These are phyloP conservation scores for Ophioninae sp. DNA, from an alignment of 2,888 invertebrate species.

Conservation along the genomic window DNA sequence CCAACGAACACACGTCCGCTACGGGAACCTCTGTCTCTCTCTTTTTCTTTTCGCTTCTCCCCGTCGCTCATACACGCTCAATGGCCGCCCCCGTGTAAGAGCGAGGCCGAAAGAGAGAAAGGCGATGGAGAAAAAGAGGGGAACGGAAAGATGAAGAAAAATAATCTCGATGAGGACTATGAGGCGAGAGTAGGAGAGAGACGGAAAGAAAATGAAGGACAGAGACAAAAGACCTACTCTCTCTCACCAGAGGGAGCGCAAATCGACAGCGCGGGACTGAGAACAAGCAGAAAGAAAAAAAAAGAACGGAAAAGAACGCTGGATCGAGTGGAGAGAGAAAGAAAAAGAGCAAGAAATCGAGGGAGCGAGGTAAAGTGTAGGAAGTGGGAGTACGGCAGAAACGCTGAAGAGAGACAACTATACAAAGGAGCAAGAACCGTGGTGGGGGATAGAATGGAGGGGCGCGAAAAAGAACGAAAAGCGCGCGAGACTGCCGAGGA, in stretches of 20 bases:
- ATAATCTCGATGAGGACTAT: not conserved
- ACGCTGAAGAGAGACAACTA: not conserved
- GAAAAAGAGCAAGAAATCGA: not conserved
- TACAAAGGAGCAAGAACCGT: not conserved
- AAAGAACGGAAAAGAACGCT: conserved; percentile 49
- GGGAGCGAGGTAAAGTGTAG: not conserved
- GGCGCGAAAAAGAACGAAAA: not conserved
- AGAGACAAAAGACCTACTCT: conserved; percentile 1
- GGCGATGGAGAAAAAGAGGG: not conserved
- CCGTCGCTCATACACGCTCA: not conserved
- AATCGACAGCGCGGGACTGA: conserved; percentile 33
- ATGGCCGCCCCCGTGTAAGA: conserved; percentile 22
- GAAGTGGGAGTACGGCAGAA: not conserved
- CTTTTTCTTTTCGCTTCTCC: conserved; percentile 12
- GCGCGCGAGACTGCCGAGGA: not conserved
- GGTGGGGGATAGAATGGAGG: not conserved
- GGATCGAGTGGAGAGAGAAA: conserved; percentile 50
- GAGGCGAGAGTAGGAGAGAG: not conserved
- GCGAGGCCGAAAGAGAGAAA: not conserved
- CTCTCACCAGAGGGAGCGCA: conserved; percentile 20
- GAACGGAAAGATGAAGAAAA: not conserved
- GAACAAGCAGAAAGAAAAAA: conserved; percentile 31
- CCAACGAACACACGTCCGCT: conserved; percentile 39
- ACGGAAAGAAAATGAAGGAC: not conserved
- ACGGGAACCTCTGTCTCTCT: conserved; percentile 31